Percentiles rank a stretch among this genome's conserved stretches.
Conservation (phyloP, 2,113 vertebrate species). For the Marmota monax region DNA sequence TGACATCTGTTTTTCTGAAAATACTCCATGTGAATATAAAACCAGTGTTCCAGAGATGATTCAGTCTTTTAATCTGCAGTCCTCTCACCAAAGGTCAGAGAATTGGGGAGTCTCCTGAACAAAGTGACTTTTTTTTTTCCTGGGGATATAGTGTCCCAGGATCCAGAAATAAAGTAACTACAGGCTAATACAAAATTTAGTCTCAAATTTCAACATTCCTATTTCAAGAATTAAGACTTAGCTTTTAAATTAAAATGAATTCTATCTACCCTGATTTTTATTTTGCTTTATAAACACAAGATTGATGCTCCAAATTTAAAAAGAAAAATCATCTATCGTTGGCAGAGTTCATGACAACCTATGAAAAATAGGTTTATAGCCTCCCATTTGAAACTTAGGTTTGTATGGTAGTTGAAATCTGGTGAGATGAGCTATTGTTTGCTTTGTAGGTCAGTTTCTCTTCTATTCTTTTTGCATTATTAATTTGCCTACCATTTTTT, state of each 20-base stretch:
- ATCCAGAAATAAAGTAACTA: background rate
- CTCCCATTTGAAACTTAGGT: background rate
- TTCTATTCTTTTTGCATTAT: conserved; percentile 18
- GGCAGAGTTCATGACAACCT: background rate
- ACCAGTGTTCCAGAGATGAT: conserved; percentile 3
- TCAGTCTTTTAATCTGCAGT: background rate
- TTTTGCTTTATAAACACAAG: conserved; percentile 61
- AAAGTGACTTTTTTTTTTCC: conserved; percentile 36
- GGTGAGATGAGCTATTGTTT: background rate
- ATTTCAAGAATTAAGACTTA: background rate
- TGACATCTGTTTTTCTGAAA: conserved; percentile 47
- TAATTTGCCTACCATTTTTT: conserved; percentile 1
- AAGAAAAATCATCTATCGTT: background rate
- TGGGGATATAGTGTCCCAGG: background rate
- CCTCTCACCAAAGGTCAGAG: conserved; percentile 11
- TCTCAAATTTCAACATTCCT: background rate
- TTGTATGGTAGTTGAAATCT: background rate
- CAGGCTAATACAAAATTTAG: background rate
- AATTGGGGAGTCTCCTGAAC: background rate
- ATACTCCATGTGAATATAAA: background rate
- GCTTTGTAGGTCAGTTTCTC: background rate
- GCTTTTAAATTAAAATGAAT: conserved; percentile 27
- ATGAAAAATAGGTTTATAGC: background rate
- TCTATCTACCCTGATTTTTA: background rate
- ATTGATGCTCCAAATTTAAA: background rate